Evolutionary conservation across 2,888 invertebrate genomes (phyloP), one percentile per base, ranked within the genome.

Genomic region (Patella depressa): DNA sequence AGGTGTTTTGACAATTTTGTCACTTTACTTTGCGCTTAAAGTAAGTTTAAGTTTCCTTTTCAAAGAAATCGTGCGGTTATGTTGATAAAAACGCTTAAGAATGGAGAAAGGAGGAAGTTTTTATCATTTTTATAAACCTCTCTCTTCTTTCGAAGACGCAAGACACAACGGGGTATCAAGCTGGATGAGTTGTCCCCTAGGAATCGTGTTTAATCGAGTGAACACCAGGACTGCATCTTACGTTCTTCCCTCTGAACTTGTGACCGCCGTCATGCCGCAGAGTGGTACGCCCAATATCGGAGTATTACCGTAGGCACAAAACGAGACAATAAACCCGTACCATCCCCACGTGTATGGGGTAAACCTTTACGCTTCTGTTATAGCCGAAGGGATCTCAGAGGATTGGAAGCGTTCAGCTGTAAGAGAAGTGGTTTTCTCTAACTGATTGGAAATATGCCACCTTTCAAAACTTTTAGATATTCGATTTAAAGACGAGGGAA

Each of bases 211-310:
- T 65, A 65, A 65, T 65, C 65, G 65, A 65, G 65, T 24, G 24
- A 24, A 65, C 19, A 19, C 65, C 65, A 24, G 24, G 24, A 65
- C 65, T 24, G 19, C 19, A 65, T 24, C 24, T 65, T 24, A 24
- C 12, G 65, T 24, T 24, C 65, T 24, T 2, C 65, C 24, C 65
- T 24, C 65, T 65, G 65, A 65, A 65, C 65, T 65, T 19, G 19
- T 65, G 65, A 65, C 65, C 65, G 45, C 9, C 65, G 19, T 65
- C 65, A 65, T 24, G 19, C 65, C 65, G 12, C 24, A 65, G 24
- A 65, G 24, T 19, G 45, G 65, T 65, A 65, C 65, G 65, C 65
- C 65, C 65, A 65, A 65, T 24, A 24, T 65, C 65, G 24, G 65
- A 65, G 65, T 65, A 19, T 24, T 65, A 65, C 65, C 65, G 9